A percentile compares a stretch with the other conserved stretches of the same genome.
phyloP scores from a whole-genome alignment of 2,113 vertebrate genomes.

The Drymodes brunneopygia region DNA sequence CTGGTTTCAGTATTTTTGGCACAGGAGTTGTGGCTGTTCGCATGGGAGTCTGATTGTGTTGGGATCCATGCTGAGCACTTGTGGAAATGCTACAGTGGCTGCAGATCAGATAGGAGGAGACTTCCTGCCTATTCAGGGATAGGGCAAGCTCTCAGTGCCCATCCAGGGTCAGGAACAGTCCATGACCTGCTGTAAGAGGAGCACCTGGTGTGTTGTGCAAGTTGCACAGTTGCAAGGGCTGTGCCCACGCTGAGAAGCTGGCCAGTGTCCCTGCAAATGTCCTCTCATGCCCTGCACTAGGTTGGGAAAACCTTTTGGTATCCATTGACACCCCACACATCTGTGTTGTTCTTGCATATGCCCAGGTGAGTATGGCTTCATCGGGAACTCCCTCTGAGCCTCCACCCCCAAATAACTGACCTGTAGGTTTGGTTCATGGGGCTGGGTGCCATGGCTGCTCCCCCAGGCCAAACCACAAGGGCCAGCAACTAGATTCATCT shows the following conservation, averaged over 20 bases:
- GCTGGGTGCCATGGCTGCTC: not conserved
- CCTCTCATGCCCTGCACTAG: fast-evolving
- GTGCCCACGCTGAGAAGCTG: not conserved
- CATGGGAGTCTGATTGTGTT: fast-evolving
- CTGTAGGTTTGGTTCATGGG: not conserved
- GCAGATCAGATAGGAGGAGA: not conserved
- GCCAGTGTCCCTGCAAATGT: not conserved
- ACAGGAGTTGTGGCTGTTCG: not conserved
- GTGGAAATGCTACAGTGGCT: not conserved
- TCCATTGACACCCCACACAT: not conserved
- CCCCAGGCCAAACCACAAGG: not conserved
- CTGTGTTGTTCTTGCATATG: fast-evolving
- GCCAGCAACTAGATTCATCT: not conserved
- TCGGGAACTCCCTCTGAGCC: not conserved
- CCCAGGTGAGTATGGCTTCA: not conserved
- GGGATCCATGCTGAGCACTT: not conserved
- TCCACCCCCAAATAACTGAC: not conserved
- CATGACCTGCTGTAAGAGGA: not conserved
- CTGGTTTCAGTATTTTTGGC: not conserved
- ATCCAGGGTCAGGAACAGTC: not conserved
- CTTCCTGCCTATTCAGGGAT: not conserved
- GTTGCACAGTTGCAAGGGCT: not conserved
- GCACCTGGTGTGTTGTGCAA: not conserved
- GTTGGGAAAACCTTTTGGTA: not conserved
- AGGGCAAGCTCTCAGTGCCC: not conserved